Base-by-base conservation (phyloP, 1,140 invertebrate species). In the Paralvinella palmiformis region DNA sequence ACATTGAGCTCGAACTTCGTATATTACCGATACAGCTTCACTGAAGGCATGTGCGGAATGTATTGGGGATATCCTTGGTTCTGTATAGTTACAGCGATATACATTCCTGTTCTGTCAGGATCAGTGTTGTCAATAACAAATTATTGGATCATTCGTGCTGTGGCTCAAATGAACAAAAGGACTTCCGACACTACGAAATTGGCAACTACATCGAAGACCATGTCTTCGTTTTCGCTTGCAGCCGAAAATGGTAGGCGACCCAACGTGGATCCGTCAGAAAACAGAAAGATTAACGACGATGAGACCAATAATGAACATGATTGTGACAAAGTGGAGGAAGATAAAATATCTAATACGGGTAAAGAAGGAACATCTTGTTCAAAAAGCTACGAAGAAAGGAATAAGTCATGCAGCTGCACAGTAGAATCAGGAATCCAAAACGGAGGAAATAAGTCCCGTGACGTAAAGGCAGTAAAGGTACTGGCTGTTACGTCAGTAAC, bases 41-140 rank as follows among this genome's bases (percentile, higher is more conserved):
- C 59, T 7, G 61, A 68, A 22, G 22, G 50, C 35, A 69, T 71
- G 31, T 71, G 69, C 35, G 69, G 67, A 3, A 22, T 71, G 33
- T 67, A 65, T 33, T 71, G 69, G 67, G 68, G 63, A 27, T 68
- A 62, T 44, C 58, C 59, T 24, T 59, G 62, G 48, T 67, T 71
- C 35, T 69, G 69, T 55, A 61, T 71, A 4, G 55, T 67, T 10
- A 71, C 69, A 13, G 67, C 57, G 6, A 5, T 67, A 5, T 66
- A 61, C 36, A 66, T 66, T 32, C 69, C 66, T 13, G 53, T 68
- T n/a, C 45, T 62, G 13, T 68, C 64, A 0, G 66, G 44, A 15
- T 35, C 31, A 45, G 50, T 66, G 35, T 57, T 70, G 13, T 37
- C 66, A n/a, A 66, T 59, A n/a, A 66, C 66, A 17, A 64, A 62